Base-by-base conservation (phyloP, 2,888 invertebrate species). In the Tetragonula carbonaria region DNA sequence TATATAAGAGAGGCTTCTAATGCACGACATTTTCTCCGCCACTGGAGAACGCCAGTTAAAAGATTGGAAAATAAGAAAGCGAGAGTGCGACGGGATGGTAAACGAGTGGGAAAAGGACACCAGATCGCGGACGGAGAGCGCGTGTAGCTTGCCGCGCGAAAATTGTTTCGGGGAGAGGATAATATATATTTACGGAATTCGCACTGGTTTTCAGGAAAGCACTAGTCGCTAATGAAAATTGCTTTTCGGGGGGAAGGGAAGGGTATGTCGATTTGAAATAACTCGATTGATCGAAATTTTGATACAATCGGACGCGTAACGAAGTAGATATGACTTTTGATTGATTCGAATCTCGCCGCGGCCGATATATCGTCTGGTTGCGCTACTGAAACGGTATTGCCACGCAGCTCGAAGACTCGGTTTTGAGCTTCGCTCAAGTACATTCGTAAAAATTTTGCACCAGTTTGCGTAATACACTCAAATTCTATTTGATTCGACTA, bases 61-160 rank as follows among this genome's bases (percentile, higher is more conserved):
- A 45, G 51, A 78, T 76, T 76, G 70, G n/a, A 70, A 33, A 70
- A 50, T 65, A 33, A 53, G 38, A n/a, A 28, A 1, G 45, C 45
- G 45, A 45, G 45, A 1, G 45, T 8, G 11, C 45, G 45, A 45
- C 1, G 8, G 45, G 45, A 45, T 45, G 45, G 8, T 2, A n/a
- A 28, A 23, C 53, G 65, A 63, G 21, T 23, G 28, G n/a, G n/a
- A 16, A 23, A 23, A 3, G 3, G 23, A 16, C 2, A 6, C 1
- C 1, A 4, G 8, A 28, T 28, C 16, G 23, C 6, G 18, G n/a
- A 28, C 6, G n/a, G n/a, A 28, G 18, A 28, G 2, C 33, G n/a
- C 28, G 51, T 68, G 50, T 33, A 74, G 38, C 28, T 66, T 66
- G 18, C 38, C 16, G 50, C 50, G 50, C 8, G n/a, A n/a, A 33